phyloP scores from a whole-genome alignment of 2,888 invertebrate genomes.

The Diaperis boleti region DNA sequence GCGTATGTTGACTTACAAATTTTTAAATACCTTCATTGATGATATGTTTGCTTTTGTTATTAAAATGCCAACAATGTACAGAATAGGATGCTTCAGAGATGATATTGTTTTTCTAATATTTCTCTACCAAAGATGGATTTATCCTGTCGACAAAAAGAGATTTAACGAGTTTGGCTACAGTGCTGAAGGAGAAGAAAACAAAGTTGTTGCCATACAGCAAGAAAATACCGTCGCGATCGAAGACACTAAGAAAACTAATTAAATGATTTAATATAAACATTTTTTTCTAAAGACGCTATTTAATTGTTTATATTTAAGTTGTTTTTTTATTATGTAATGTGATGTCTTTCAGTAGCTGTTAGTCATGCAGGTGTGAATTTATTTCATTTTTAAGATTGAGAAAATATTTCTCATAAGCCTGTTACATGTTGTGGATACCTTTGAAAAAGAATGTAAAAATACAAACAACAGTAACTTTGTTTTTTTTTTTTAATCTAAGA shows the following conservation, averaged over 20 bases:
- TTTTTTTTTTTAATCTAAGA: background rate
- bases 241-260: conserved; percentile 39
- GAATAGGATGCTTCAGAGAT: conserved; percentile 97
- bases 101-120: conserved; percentile 99
- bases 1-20: conserved; percentile 99
- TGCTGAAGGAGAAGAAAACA: conserved; percentile 71
- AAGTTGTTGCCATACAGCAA: conserved; percentile 13
- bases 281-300: conserved; percentile 23
- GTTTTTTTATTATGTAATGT: conserved; percentile 29
- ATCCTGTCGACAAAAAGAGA: conserved; percentile 94
- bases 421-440: conserved; percentile 34
- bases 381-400: conserved; percentile 14
- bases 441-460: conserved; percentile 15
- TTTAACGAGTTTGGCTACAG: conserved; percentile 99
- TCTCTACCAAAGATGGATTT: conserved; percentile 98
- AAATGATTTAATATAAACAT: conserved; percentile 14
- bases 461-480: conserved; percentile 4
- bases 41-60: conserved; percentile 99
- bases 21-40: conserved; percentile 99
- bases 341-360: conserved; percentile 33
- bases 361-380: conserved; percentile 22
- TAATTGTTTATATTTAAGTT: conserved; percentile 23
- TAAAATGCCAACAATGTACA: conserved; percentile 99
- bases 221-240: conserved; percentile 13
- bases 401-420: conserved; percentile 15